Conservation (phyloP, 2,113 vertebrate genomes). For the Anarrhichthys ocellatus region DNA sequence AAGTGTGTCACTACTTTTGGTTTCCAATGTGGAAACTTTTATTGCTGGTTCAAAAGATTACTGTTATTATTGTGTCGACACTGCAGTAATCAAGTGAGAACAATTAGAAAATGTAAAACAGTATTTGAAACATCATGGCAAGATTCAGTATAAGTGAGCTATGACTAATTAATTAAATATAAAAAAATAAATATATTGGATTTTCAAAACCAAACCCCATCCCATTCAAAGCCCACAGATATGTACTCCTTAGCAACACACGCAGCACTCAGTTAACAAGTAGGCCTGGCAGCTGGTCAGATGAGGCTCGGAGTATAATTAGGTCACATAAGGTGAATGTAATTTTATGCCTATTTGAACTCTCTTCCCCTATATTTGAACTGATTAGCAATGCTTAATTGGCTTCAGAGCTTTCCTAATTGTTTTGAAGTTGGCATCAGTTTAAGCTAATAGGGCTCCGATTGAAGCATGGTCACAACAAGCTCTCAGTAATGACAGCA, state of each 20-base stretch:
- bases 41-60: background rate
- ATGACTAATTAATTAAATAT: background rate
- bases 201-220: background rate
- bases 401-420: constrained; percentile 60
- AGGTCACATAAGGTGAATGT: constrained; percentile 84
- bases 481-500: background rate
- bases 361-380: constrained; percentile 74
- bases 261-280: constrained; percentile 47
- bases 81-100: background rate
- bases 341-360: constrained; percentile 85
- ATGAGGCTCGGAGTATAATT: constrained; percentile 77
- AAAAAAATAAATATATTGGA: background rate
- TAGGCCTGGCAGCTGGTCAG: constrained; percentile 81
- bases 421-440: constrained; percentile 50
- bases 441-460: constrained; percentile 51
- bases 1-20: background rate
- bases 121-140: background rate
- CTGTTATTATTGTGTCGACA: background rate
- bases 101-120: background rate
- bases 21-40: background rate
- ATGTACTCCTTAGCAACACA: constrained; percentile 22
- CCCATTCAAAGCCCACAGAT: background rate
- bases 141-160: background rate
- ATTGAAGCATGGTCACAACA: constrained; percentile 41
- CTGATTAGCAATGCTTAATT: constrained; percentile 81